phyloP scores from a whole-genome alignment of 2,113 vertebrate species.

The Epinephelus moara region DNA sequence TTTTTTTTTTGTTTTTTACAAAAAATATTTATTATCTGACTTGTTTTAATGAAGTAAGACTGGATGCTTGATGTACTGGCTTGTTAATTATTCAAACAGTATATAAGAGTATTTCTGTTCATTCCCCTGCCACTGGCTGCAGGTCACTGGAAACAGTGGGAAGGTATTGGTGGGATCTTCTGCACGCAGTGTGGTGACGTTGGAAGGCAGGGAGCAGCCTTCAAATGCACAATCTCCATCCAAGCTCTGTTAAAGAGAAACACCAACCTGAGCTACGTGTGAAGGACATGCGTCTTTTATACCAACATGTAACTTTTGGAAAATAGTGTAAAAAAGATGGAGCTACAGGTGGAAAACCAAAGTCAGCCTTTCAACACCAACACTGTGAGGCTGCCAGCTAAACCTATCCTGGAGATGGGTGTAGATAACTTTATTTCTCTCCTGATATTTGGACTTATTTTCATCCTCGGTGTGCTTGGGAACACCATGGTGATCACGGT shows the following conservation, averaged over 20 bases:
- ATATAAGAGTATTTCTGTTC: not conserved
- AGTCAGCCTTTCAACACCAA: constrained; percentile 32
- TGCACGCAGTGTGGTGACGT: constrained; percentile 58
- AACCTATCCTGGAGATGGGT: constrained; percentile 84
- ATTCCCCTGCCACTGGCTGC: constrained; percentile 3
- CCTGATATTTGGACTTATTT: constrained; percentile 90
- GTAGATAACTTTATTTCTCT: constrained; percentile 91
- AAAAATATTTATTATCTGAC: no score
- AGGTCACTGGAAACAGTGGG: not conserved
- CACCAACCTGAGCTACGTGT: not conserved
- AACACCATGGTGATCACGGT: constrained; percentile 94
- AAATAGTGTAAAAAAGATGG: constrained; percentile 16
- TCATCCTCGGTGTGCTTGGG: constrained; percentile 90
- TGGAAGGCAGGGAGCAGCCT: constrained; percentile 36
- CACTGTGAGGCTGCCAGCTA: constrained; percentile 34
- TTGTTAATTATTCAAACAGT: not conserved
- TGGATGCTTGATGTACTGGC: not conserved
- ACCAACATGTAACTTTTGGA: constrained; percentile 42
- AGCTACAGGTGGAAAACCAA: constrained; percentile 62
- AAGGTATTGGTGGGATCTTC: constrained; percentile 40
- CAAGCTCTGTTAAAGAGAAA: not conserved
- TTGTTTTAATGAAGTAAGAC: not conserved
- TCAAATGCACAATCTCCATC: constrained; percentile 24
- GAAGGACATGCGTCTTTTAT: not conserved
- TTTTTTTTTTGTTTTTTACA: no score